These are phyloP conservation scores for Chloropsis hardwickii DNA, from an alignment of 2,113 vertebrate species.

Conservation along the genomic window DNA sequence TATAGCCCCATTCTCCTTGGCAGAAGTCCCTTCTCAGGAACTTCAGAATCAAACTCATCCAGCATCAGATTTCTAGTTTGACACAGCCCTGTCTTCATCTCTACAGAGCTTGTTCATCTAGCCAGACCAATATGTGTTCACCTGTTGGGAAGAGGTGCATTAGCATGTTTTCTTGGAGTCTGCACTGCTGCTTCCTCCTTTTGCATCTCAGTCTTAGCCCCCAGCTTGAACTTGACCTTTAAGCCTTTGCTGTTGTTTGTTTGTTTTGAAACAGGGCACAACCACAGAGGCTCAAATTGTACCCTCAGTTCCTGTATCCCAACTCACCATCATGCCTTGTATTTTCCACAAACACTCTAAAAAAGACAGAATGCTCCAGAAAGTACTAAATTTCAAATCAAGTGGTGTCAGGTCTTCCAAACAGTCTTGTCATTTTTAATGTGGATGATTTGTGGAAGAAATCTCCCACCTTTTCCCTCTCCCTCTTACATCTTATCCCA, in stretches of 20 bases:
- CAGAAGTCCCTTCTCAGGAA: background rate
- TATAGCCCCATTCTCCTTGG: background rate
- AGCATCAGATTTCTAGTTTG: background rate
- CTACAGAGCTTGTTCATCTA: background rate
- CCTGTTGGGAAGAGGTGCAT: background rate
- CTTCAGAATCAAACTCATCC: background rate
- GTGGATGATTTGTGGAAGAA: background rate
- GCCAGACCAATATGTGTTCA: background rate
- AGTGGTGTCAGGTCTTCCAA: background rate
- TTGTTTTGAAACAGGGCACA: background rate
- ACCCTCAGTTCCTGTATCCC: background rate
- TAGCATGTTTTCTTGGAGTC: background rate
- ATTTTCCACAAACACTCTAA: background rate
- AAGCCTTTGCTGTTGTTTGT: background rate
- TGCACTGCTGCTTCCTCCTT: background rate
- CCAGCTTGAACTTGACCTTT: background rate
- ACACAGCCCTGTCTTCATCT: background rate
- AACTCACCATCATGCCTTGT: background rate
- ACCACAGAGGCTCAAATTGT: background rate
- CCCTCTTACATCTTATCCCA: background rate
- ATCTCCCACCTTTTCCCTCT: background rate
- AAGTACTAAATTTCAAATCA: background rate
- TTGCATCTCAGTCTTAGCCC: background rate
- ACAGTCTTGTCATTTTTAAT: background rate
- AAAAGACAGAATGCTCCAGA: background rate